These are phyloP conservation scores for Arrhamphus sclerolepis DNA, from an alignment of 2,797 vertebrate species.

Conservation along the genomic window DNA sequence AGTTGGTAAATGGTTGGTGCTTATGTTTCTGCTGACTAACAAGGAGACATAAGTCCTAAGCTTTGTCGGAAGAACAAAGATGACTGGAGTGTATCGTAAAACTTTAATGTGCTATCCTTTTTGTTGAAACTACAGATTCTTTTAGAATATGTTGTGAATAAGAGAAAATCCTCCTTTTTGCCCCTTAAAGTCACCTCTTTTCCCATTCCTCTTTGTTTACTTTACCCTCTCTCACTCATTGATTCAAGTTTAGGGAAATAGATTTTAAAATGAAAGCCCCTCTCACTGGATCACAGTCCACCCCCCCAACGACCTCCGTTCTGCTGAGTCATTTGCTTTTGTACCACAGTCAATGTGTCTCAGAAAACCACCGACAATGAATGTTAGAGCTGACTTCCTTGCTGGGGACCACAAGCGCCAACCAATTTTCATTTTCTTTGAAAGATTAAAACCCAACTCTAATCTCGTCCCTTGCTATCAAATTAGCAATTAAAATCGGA, in stretches of 20 bases:
- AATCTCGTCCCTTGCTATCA: conserved; percentile 69
- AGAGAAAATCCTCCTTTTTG: not conserved
- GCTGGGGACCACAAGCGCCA: conserved; percentile 18
- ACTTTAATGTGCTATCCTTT: conserved; percentile 33
- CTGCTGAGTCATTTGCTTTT: conserved; percentile 54
- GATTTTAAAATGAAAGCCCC: conserved; percentile 10
- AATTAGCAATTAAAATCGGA: conserved; percentile 74
- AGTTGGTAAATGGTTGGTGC: conserved; percentile 19
- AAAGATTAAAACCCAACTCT: conserved; percentile 65
- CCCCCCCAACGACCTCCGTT: conserved; percentile 25
- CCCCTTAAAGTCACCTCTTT: conserved; percentile 5
- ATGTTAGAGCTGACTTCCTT: conserved; percentile 30
- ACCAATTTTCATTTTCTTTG: conserved; percentile 40
- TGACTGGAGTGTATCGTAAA: conserved; percentile 30
- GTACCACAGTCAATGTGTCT: conserved; percentile 38
- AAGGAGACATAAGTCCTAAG: conserved; percentile 31
- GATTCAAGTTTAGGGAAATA: conserved; percentile 19
- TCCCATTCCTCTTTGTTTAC: not conserved
- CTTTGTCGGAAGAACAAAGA: conserved; percentile 32
- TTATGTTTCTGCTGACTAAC: conserved; percentile 43
- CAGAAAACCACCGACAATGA: conserved; percentile 42
- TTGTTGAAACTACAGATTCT: conserved; percentile 16
- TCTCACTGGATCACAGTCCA: conserved; percentile 1
- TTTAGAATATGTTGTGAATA: conserved; percentile 20
- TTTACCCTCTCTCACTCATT: conserved; percentile 28